Conservation (phyloP, 1,140 invertebrate genomes). For the Philaenus spumarius region DNA sequence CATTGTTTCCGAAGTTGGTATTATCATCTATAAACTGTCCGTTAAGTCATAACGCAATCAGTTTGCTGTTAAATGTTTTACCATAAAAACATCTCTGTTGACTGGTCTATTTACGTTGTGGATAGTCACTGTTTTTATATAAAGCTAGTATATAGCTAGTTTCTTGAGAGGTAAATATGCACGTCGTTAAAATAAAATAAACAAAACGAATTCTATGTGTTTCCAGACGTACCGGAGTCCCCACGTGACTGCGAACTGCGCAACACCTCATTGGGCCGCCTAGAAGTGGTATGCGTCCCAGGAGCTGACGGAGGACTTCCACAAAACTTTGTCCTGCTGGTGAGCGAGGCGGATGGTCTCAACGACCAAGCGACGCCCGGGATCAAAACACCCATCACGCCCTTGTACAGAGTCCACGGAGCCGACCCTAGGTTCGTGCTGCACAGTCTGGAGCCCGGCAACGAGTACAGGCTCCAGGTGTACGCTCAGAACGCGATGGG, state of each 20-base stretch:
- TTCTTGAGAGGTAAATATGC: no score
- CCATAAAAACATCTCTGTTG: no score
- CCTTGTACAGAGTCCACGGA: conserved; percentile 52
- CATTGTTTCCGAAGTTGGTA: no score
- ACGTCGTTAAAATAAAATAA: no score
- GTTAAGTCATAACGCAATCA: no score
- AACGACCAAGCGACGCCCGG: conserved; percentile 14
- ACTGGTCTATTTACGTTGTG: no score
- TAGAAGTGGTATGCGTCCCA: conserved; percentile 67
- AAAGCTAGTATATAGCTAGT: no score
- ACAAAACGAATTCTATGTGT: no score
- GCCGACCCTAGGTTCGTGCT: conserved; percentile 55
- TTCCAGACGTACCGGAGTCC: conserved; percentile 56
- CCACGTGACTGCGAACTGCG: conserved; percentile 59
- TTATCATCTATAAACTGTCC: no score
- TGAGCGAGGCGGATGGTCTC: background rate
- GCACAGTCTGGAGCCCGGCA: conserved; percentile 55
- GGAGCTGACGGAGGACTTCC: conserved; percentile 74
- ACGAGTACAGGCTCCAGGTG: conserved; percentile 56
- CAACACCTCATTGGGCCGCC: conserved; percentile 50
- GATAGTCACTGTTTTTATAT: no score
- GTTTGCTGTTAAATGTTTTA: no score
- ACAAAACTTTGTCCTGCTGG: conserved; percentile 65
- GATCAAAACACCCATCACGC: conserved; percentile 33
- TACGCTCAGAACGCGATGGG: conserved; percentile 65